phyloP scores from a whole-genome alignment of 2,797 vertebrate genomes.

The Neosilurus hyrtlii region DNA sequence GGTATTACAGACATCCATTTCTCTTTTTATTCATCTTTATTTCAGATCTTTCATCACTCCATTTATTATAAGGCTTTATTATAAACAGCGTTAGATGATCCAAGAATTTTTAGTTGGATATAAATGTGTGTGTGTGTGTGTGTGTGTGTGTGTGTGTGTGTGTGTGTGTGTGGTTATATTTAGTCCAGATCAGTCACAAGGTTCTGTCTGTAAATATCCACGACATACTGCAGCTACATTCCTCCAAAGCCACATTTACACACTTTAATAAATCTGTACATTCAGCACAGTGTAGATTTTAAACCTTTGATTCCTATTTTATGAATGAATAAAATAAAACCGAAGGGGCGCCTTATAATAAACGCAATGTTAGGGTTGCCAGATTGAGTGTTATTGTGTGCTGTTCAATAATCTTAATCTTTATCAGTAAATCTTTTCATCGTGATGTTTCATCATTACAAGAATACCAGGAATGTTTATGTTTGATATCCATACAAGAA shows the following conservation, averaged over 20 bases:
- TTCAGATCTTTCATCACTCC: background rate
- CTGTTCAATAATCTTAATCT: background rate
- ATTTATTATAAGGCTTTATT: background rate
- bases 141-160: background rate
- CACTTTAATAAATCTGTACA: background rate
- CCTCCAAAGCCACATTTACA: background rate
- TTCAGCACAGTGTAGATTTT: too few species aligned
- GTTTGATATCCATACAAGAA: background rate
- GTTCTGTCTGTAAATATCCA: conserved; percentile 18
- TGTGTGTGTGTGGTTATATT: background rate
- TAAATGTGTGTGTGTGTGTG: background rate
- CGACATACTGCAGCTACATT: background rate
- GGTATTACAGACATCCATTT: background rate
- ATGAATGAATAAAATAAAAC: too few species aligned
- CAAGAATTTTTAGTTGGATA: background rate
- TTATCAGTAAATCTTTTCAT: background rate
- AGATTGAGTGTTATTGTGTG: background rate
- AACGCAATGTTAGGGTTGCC: background rate
- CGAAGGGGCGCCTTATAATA: background rate
- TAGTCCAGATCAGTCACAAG: conserved; percentile 8
- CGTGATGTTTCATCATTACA: too few species aligned
- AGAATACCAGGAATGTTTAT: too few species aligned
- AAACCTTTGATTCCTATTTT: background rate
- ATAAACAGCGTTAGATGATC: background rate
- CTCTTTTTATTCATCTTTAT: background rate